phyloP scores from a whole-genome alignment of 2,797 vertebrate genomes.

The Lacerta viridis region DNA sequence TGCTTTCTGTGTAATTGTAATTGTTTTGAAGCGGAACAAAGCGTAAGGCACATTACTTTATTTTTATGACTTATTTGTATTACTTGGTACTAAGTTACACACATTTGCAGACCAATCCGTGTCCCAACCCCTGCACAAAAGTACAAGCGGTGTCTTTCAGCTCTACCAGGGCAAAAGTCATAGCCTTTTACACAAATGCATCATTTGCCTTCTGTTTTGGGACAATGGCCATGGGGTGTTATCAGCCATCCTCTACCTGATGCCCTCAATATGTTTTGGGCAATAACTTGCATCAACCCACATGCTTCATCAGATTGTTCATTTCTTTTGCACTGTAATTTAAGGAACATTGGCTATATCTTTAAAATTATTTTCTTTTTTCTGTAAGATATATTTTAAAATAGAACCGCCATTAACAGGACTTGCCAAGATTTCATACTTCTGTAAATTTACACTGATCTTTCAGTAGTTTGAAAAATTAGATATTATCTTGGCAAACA shows the following conservation, averaged over 20 bases:
- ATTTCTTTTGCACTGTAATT: not conserved
- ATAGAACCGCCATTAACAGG: not conserved
- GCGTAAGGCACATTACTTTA: conserved; percentile 69
- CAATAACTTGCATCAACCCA: too few species aligned
- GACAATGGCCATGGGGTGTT: not conserved
- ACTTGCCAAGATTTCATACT: not conserved
- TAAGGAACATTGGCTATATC: not conserved
- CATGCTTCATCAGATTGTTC: not conserved
- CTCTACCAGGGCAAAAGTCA: not conserved
- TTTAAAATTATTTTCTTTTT: not conserved
- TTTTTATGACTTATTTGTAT: not conserved
- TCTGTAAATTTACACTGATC: not conserved
- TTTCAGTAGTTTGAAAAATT: not conserved
- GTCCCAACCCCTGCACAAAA: not conserved
- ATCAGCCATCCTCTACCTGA: too few species aligned
- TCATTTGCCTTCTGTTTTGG: not conserved
- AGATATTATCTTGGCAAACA: not conserved
- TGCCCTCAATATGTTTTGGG: too few species aligned
- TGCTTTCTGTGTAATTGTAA: conserved; percentile 55
- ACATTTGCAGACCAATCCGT: not conserved
- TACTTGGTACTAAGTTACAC: not conserved
- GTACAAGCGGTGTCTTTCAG: not conserved
- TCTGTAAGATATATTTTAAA: not conserved
- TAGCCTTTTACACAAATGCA: not conserved
- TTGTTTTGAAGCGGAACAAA: conserved; percentile 70